A percentile compares a stretch with the other conserved stretches of the same genome.
Evolutionary conservation across 2,888 invertebrate genomes (phyloP).

Genomic region (Drosophila demipolita): DNA sequence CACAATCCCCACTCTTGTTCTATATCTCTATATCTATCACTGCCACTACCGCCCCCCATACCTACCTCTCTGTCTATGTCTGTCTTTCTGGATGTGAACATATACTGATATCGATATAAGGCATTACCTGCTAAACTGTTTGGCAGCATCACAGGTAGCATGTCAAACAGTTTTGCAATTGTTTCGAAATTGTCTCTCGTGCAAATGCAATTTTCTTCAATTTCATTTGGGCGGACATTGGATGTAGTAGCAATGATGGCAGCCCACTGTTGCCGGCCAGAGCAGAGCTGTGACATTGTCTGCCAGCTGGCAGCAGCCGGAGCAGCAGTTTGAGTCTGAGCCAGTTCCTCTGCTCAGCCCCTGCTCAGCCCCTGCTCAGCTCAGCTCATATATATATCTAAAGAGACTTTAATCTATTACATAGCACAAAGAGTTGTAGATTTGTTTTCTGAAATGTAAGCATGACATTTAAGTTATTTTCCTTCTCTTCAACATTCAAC

Average conservation of each 20-base stretch:
- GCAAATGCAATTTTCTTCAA: conserved; percentile 81
- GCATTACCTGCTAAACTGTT: conserved; percentile 82
- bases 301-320: conserved; percentile 64
- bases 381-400: conserved; percentile 43
- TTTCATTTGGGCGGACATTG: conserved; percentile 76
- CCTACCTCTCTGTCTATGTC: conserved; percentile 4
- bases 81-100: conserved; percentile 29
- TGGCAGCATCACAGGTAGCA: conserved; percentile 74
- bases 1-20: conserved; percentile 6
- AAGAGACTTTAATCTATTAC: conserved; percentile 74
- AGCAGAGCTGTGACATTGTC: conserved; percentile 40
- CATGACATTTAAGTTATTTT: conserved; percentile 77
- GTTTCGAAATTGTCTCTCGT: conserved; percentile 82
- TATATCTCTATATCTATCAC: conserved; percentile 1
- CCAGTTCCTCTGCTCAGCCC: conserved; percentile 30
- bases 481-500: conserved; percentile 26
- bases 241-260: conserved; percentile 21
- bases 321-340: conserved; percentile 27
- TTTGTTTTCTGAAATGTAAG: conserved; percentile 71
- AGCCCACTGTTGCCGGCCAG: conserved; percentile 28
- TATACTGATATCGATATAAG: conserved; percentile 75
- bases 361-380: neutral
- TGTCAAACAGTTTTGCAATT: conserved; percentile 82
- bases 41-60: neutral
- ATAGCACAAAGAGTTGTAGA: conserved; percentile 66